These are phyloP conservation scores for Platichthys flesus DNA, from an alignment of 2,113 vertebrate species.

Conservation along the genomic window DNA sequence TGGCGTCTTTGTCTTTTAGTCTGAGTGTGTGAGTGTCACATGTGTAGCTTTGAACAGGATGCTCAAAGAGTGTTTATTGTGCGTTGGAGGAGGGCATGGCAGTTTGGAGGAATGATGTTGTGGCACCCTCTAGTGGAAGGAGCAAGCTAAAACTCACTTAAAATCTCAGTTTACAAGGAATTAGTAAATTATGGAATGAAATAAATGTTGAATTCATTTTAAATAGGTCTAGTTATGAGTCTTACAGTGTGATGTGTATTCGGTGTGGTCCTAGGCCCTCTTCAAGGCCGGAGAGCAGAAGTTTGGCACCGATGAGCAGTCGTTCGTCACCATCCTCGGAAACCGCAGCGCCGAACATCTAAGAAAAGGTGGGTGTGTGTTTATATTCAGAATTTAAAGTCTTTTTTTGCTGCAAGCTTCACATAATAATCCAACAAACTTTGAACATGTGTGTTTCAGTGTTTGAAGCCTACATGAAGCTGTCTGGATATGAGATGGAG, in stretches of 20 bases:
- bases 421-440: not conserved
- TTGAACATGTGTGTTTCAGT: conserved; percentile 78
- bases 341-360: conserved; percentile 91
- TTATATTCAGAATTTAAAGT: too few species aligned
- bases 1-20: conserved; percentile 39
- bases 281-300: conserved; percentile 95
- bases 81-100: not conserved
- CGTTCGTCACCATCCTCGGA: conserved; percentile 94
- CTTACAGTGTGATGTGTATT: not conserved
- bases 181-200: too few species aligned
- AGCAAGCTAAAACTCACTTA: not conserved
- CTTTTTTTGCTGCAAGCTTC: not conserved
- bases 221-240: too few species aligned
- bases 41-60: conserved; percentile 14
- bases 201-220: too few species aligned
- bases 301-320: conserved; percentile 93
- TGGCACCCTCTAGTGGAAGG: conserved; percentile 12
- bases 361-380: conserved; percentile 84
- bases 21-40: conserved; percentile 48
- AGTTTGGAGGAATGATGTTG: not conserved
- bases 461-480: conserved; percentile 94
- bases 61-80: too few species aligned
- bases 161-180: too few species aligned
- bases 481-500: conserved; percentile 94
- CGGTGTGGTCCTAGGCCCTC: conserved; percentile 80